Base-by-base conservation (phyloP, 1,140 invertebrate species). In the Sitobion miscanthi region DNA sequence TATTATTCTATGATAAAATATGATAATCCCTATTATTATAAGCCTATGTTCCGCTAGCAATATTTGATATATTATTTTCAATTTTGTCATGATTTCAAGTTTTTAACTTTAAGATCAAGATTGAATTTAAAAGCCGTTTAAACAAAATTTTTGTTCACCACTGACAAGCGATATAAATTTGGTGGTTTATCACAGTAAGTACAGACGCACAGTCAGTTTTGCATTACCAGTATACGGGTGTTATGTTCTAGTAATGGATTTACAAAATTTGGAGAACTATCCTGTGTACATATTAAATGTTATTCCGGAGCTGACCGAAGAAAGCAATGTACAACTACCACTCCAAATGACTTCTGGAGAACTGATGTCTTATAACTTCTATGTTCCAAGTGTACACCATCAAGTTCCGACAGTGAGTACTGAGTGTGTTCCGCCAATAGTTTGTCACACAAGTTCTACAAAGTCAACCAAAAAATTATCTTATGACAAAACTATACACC, bases 221-320 rank as follows among this genome's bases (percentile, higher is more conserved):
- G 1, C 5, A 86, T 47, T 47, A 17, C 23, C 23, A 30, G 2
- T 45, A 14, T n/a, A 77, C n/a, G 17, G 8, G 30, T 25, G 45
- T 57, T 38, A 9, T 91, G 9, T 93, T 93, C 45, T 54, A 54
- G 47, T 38, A 82, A 93, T 93, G 91, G 91, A 93, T n/a, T 85
- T 86, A 57, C 77, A 49, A 42, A 93, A 85, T 54, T 54, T 93
- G 35, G 91, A 93, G 6, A 93, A 93, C 17, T 93, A 93, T 30
- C 91, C 91, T 30, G 82, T 93, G 20, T 93, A 93, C 14, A 85
- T 93, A n/a, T 21, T 93, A 25, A 93, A 86, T 21, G 82, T 93
- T 25, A 52, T 85, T 1, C 91, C 91, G 42, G 91, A 93, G 83
- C 35, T 93, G 20, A 54, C 82, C 3, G 77, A 93, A 30, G 91